These are phyloP conservation scores for Drosophila nr. perissopoda DNA, from an alignment of 2,888 invertebrate genomes.

Conservation along the genomic window DNA sequence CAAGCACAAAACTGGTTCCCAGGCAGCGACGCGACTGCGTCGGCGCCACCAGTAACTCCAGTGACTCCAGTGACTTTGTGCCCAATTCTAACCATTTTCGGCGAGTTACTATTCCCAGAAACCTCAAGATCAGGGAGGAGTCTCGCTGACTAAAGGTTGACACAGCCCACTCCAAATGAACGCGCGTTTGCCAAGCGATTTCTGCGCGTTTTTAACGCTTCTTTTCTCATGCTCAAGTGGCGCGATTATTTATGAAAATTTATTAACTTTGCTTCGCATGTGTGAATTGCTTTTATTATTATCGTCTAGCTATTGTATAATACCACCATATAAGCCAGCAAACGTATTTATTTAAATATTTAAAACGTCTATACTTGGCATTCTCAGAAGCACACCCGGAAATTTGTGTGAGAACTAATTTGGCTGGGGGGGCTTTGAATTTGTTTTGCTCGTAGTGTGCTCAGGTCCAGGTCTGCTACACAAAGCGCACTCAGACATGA, in stretches of 20 bases:
- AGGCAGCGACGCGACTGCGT: conserved; percentile 44
- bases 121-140: conserved; percentile 26
- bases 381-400: conserved; percentile 64
- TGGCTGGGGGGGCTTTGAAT: conserved; percentile 18
- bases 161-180: conserved; percentile 10
- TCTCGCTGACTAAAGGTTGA: conserved; percentile 28
- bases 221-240: conserved; percentile 26
- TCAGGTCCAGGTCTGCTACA: conserved; percentile 23
- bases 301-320: conserved; percentile 40
- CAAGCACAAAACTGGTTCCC: conserved; percentile 68
- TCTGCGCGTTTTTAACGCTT: conserved; percentile 20
- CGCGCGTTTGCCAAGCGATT: conserved; percentile 24
- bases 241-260: conserved; percentile 55
- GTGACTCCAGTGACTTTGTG: too few species aligned
- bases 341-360: conserved; percentile 74
- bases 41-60: conserved; percentile 59
- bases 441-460: conserved; percentile 15
- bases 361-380: conserved; percentile 44
- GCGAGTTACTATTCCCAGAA: conserved; percentile 58
- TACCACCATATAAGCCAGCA: conserved; percentile 29
- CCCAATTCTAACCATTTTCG: conserved; percentile 68
- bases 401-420: conserved; percentile 68
- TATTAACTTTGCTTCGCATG: conserved; percentile 56
- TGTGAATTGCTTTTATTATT: conserved; percentile 43
- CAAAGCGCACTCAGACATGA: conserved; percentile 59